Percentiles rank a stretch among this genome's conserved stretches.
phyloP scores from a whole-genome alignment of 1,140 invertebrate genomes.

The Aphelinus atriplicis region DNA sequence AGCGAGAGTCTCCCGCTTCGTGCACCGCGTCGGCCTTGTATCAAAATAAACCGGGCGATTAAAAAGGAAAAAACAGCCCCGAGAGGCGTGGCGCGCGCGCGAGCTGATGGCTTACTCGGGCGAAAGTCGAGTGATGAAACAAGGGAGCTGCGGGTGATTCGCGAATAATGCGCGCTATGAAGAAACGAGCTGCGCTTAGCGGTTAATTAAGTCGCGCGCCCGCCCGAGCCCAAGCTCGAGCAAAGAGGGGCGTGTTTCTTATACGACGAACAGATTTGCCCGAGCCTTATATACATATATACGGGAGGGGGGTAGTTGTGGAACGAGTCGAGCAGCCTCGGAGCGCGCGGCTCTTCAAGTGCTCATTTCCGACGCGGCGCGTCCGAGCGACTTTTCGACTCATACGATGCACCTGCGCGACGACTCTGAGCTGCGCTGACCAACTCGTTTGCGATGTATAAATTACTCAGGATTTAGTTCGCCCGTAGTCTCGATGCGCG shows the following conservation, averaged over 20 bases:
- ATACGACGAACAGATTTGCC: slow-evolving; percentile 3
- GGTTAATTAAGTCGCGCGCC: slow-evolving; percentile 29
- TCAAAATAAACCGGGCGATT: neutral
- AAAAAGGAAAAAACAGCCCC: neutral
- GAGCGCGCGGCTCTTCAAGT: slow-evolving; percentile 47
- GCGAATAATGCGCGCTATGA: neutral
- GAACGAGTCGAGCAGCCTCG: slow-evolving; percentile 56
- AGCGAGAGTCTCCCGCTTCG: too few species aligned
- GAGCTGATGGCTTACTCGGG: too few species aligned
- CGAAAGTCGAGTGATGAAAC: too few species aligned
- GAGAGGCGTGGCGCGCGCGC: neutral
- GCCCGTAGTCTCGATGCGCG: too few species aligned
- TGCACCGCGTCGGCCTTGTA: too few species aligned
- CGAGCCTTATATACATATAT: neutral
- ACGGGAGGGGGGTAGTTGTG: slow-evolving; percentile 8
- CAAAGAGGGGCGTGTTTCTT: slow-evolving; percentile 12
- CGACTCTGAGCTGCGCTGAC: slow-evolving; percentile 40
- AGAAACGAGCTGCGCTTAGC: slow-evolving; percentile 10
- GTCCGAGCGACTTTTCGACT: too few species aligned
- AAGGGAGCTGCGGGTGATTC: too few species aligned
- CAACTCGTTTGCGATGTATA: slow-evolving; percentile 39
- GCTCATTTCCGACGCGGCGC: slow-evolving; percentile 35
- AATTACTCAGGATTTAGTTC: too few species aligned
- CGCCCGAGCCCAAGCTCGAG: neutral
- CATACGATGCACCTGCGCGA: too few species aligned